These are phyloP conservation scores for Artemia franciscana DNA, from an alignment of 1,140 invertebrate species.

Conservation along the genomic window DNA sequence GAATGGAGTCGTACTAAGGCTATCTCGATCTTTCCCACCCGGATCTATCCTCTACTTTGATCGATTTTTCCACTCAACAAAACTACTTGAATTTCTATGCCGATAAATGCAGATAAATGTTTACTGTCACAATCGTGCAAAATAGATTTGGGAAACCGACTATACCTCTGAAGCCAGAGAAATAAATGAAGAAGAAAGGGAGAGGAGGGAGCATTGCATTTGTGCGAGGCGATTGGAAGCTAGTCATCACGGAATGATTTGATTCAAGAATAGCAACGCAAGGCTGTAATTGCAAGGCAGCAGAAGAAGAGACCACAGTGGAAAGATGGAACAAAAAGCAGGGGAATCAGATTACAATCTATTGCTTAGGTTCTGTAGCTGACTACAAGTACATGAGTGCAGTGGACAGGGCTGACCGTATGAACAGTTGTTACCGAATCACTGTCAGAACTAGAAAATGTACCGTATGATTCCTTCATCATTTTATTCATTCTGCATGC, in stretches of 20 bases:
- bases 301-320: no score
- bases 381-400: no score
- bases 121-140: not conserved
- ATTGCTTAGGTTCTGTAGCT: no score
- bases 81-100: not conserved
- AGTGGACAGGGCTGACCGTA: no score
- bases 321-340: no score
- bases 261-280: no score
- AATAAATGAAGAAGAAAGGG: not conserved
- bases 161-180: not conserved
- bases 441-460: no score
- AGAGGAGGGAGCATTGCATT: not conserved
- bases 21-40: not conserved
- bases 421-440: no score
- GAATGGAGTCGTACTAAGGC: not conserved
- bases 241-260: not conserved
- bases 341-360: no score
- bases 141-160: not conserved
- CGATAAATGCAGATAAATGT: not conserved
- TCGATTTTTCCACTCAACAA: not conserved
- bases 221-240: not conserved
- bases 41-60: not conserved
- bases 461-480: no score
- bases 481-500: no score
- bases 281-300: no score